Base-by-base conservation (phyloP, 2,888 invertebrate species). In the Achlya flavicornis region DNA sequence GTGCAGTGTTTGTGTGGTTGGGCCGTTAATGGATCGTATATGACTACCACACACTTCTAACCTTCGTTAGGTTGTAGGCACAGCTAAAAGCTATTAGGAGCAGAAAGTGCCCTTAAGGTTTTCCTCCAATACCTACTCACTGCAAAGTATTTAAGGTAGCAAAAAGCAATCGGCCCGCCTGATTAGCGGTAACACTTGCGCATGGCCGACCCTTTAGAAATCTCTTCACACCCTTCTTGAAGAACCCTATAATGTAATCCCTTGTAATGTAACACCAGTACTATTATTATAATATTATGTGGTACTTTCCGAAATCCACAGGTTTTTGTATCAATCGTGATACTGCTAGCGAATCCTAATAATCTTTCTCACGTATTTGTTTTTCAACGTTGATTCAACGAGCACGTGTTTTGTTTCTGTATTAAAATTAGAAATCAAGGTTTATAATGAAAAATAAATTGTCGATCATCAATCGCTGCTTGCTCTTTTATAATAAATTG, bases 1-100 rank as follows among this genome's bases (percentile, higher is more conserved):
- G 67, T 75, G 73, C 66, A 67, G 63, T 70, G 66, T 70, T 64
- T 68, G 58, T 58, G 69, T 63, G 19, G 61, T 73, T 70, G 70
- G 66, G 63, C 61, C 43, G 61, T 65, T 75, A 73, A 75, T 75
- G 73, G 71, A 35, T 61, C 35, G 64, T 66, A 67, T 58, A 59
- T 65, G 65, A 61, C 19, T 61, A 48, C 61, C 33, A 65, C 61
- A 67, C 63, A 64, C 32, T 64, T 65, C 11, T 57, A 61, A 64
- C 19, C 53, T 53, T 53, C 10, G 19, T 53, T 53, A 19, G 19
- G 16, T 16, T 53, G 53, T 53, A 53, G 19, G 19, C 19, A 53
- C 3, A 19, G 10, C 53, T 53, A 10, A 53, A n/a, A 53, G 53
- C 16, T 19, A 19, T 53, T 53, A 19, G 19, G 19, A 10, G 3